These are phyloP conservation scores for Idris sp. DNA, from an alignment of 1,140 invertebrate species.

Conservation along the genomic window DNA sequence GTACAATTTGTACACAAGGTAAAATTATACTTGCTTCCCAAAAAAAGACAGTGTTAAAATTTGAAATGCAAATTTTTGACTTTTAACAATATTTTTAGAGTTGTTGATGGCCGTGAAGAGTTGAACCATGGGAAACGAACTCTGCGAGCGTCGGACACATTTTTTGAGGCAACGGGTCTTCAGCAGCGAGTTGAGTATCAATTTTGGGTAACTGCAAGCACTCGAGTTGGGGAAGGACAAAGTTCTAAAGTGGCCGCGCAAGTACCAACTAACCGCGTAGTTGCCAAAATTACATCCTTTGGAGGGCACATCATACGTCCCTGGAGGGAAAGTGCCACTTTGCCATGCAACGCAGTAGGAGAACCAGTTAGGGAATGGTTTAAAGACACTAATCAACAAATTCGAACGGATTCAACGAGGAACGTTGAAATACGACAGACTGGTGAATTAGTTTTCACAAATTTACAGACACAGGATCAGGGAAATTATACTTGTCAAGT, in stretches of 20 bases:
- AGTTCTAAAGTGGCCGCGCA: slow-evolving; percentile 84
- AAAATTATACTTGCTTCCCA: too few relatives aligned
- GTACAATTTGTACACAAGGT: slow-evolving; percentile 87
- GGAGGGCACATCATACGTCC: slow-evolving; percentile 82
- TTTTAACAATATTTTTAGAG: too few relatives aligned
- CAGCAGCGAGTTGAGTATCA: slow-evolving; percentile 88
- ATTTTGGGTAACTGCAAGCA: slow-evolving; percentile 89
- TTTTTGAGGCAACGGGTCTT: slow-evolving; percentile 83
- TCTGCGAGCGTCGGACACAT: slow-evolving; percentile 81
- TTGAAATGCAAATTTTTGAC: too few relatives aligned
- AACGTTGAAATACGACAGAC: slow-evolving; percentile 82
- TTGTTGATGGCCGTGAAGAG: slow-evolving; percentile 84
- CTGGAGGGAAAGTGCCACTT: slow-evolving; percentile 81
- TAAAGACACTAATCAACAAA: slow-evolving; percentile 75
- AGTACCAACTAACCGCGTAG: slow-evolving; percentile 81
- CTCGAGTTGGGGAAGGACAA: slow-evolving; percentile 86
- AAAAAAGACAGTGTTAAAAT: too few relatives aligned
- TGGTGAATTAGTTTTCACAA: slow-evolving; percentile 83
- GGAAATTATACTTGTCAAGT: slow-evolving; percentile 88
- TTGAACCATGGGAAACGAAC: slow-evolving; percentile 84
- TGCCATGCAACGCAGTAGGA: slow-evolving; percentile 84
- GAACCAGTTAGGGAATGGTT: slow-evolving; percentile 84
- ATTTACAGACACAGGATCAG: slow-evolving; percentile 82
- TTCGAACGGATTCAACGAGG: slow-evolving; percentile 77
- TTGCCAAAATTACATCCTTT: slow-evolving; percentile 85